Percentiles rank a stretch among this genome's conserved stretches.
Evolutionary conservation across 2,888 invertebrate species (phyloP).

Genomic region (Julus scandinavius): DNA sequence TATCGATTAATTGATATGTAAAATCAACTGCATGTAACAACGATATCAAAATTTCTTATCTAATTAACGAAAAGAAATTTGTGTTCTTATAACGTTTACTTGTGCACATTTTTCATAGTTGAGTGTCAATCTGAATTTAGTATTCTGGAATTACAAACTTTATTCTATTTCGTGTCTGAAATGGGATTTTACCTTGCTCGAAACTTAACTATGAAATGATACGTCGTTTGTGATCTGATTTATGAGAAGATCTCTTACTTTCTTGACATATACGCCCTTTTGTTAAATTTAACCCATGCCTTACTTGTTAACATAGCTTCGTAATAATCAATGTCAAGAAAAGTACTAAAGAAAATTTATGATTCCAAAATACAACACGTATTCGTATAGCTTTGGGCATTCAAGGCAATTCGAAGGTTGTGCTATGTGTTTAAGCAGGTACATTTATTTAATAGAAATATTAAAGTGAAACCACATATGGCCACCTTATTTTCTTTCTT

Average conservation of each 20-base stretch:
- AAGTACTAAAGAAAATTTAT: slow-evolving; percentile 1
- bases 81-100: background rate
- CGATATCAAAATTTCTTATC: background rate
- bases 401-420: slow-evolving; percentile 24
- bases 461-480: background rate
- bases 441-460: background rate
- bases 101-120: background rate
- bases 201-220: background rate
- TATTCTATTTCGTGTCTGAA: background rate
- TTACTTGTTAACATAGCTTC: slow-evolving; percentile 13
- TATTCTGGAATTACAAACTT: background rate
- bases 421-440: background rate
- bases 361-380: background rate
- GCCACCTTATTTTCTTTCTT: background rate
- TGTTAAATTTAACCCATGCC: slow-evolving; percentile 5
- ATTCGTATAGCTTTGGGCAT: background rate
- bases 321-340: slow-evolving; percentile 10
- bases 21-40: background rate
- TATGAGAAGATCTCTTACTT: background rate
- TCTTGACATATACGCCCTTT: background rate
- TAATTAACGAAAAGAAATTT: background rate
- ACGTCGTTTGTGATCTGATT: background rate
- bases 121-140: background rate
- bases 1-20: background rate
- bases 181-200: background rate